Conservation (phyloP, 1,140 invertebrate species). For the Episyrphus balteatus region DNA sequence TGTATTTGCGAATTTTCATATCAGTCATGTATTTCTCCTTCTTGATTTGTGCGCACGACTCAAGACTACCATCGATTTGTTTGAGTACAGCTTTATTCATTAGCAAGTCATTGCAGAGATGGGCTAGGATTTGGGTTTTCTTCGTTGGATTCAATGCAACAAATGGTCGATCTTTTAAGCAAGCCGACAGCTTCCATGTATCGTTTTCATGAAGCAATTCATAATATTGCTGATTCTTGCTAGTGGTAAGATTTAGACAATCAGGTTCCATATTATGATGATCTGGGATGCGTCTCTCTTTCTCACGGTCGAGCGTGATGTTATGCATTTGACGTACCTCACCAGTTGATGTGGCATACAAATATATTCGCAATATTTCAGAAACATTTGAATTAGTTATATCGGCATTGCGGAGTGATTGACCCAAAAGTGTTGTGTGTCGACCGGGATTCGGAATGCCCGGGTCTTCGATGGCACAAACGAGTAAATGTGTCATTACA, state of each 20-base stretch:
- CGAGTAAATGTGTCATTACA: constrained; percentile 78
- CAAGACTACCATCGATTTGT: constrained; percentile 66
- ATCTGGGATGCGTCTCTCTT: constrained; percentile 64
- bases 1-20: constrained; percentile 75
- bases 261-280: constrained; percentile 62
- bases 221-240: constrained; percentile 67
- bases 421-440: constrained; percentile 77
- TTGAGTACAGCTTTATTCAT: constrained; percentile 80
- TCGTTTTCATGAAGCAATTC: constrained; percentile 61
- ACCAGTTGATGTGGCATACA: constrained; percentile 74
- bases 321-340: constrained; percentile 72
- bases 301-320: constrained; percentile 61
- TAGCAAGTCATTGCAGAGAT: constrained; percentile 86
- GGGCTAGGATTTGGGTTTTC: constrained; percentile 79
- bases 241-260: constrained; percentile 45
- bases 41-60: constrained; percentile 60
- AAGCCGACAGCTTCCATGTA: constrained; percentile 58
- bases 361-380: constrained; percentile 81
- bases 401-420: constrained; percentile 82
- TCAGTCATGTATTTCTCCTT: constrained; percentile 75
- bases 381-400: constrained; percentile 85
- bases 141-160: constrained; percentile 73
- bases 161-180: constrained; percentile 69
- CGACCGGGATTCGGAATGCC: constrained; percentile 80
- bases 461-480: constrained; percentile 89